Conservation (phyloP, 2,797 vertebrate genomes). For the Notoglanidium macrostoma region DNA sequence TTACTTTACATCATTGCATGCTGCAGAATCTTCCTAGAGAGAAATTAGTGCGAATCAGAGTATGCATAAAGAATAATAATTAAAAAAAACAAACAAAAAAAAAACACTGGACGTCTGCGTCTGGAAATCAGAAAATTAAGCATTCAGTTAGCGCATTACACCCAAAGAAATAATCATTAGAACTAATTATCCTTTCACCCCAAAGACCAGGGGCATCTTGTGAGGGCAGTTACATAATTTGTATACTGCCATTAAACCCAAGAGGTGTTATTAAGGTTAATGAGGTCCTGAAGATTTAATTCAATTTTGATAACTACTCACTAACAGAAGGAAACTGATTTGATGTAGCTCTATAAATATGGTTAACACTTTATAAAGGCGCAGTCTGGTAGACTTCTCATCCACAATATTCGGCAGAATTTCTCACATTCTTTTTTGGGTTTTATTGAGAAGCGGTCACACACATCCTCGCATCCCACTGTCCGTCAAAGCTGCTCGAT, state of each 20-base stretch:
- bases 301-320: not conserved
- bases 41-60: not conserved
- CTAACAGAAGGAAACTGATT: not conserved
- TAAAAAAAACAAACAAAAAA: not conserved
- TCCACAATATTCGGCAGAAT: constrained; percentile 30
- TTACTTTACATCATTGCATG: not conserved
- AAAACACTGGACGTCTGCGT: not conserved
- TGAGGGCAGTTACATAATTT: constrained; percentile 9
- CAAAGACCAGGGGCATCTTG: not conserved
- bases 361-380: not conserved
- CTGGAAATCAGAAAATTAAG: not conserved
- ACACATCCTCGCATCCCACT: constrained; percentile 53
- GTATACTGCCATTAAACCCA: constrained; percentile 8
- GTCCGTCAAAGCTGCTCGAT: constrained; percentile 53
- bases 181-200: not conserved
- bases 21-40: not conserved
- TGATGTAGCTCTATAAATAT: not conserved
- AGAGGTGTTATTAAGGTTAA: constrained; percentile 2
- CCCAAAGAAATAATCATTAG: not conserved
- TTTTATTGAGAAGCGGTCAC: constrained; percentile 31
- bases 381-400: not conserved
- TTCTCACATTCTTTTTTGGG: constrained; percentile 39
- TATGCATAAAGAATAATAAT: constrained; percentile 1
- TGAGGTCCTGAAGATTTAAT: constrained; percentile 11
- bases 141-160: not conserved